Conservation (phyloP, 2,888 invertebrate species). For the Philopedon plagiatum region DNA sequence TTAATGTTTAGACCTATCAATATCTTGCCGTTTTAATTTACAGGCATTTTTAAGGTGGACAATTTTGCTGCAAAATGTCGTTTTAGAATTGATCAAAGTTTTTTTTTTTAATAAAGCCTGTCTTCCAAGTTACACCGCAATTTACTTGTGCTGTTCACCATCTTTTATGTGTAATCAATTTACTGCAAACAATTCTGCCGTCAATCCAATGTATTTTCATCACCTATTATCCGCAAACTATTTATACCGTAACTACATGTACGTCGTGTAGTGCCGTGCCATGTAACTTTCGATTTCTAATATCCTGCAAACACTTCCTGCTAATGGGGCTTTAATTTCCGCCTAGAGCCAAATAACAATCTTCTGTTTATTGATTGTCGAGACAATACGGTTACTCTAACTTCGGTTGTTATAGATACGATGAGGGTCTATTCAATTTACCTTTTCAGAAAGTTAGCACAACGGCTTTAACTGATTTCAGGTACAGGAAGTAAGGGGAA, state of each 20-base stretch:
- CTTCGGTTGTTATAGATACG: constrained; percentile 40
- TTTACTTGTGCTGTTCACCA: no score
- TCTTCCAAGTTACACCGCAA: no score
- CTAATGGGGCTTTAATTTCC: constrained; percentile 59
- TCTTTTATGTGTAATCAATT: neutral
- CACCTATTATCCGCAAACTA: neutral
- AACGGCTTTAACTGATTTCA: neutral
- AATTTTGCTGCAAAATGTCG: no score
- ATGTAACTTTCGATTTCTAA: constrained; percentile 40
- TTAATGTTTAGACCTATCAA: no score
- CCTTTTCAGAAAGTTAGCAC: constrained; percentile 10
- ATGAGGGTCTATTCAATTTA: constrained; percentile 32
- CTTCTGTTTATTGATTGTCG: constrained; percentile 55
- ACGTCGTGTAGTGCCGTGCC: constrained; percentile 1
- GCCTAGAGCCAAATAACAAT: constrained; percentile 54
- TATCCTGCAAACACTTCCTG: constrained; percentile 54
- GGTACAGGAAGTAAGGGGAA: no score
- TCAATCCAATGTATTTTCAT: neutral
- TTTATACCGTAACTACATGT: constrained; percentile 3
- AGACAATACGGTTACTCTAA: constrained; percentile 26
- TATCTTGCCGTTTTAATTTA: no score
- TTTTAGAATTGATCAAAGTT: no score
- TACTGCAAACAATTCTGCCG: neutral
- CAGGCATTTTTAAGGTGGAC: no score
- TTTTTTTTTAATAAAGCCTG: no score